phyloP scores from a whole-genome alignment of 30 jellyfish, hydroid and myxozoan species.

The Hydractinia echinata region DNA sequence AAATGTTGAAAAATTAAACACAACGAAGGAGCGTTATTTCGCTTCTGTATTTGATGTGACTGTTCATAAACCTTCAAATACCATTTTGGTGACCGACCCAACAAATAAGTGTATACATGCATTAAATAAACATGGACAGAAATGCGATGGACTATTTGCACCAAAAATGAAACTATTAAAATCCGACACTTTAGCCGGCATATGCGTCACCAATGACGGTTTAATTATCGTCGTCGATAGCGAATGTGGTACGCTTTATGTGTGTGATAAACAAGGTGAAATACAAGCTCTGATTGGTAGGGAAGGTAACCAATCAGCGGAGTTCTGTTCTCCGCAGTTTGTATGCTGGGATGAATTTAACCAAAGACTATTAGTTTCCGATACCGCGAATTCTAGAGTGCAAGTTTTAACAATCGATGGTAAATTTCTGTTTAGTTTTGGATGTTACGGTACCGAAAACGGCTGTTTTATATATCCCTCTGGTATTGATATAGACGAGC shows the following conservation, averaged over 20 bases:
- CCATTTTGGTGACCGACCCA: constrained; percentile 18
- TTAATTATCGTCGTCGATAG: constrained; percentile 15
- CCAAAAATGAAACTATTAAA: neutral
- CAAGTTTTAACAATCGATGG: constrained; percentile 38
- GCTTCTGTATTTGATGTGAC: constrained; percentile 20
- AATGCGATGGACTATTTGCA: neutral
- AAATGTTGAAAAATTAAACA: neutral
- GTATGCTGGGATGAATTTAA: constrained; percentile 19
- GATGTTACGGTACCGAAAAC: constrained; percentile 16
- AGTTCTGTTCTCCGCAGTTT: constrained; percentile 41
- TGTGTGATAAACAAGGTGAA: constrained; percentile 33
- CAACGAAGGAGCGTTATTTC: neutral
- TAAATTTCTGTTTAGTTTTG: constrained; percentile 19
- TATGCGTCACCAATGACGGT: constrained; percentile 33
- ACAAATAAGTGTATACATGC: constrained; percentile 7
- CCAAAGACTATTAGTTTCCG: constrained; percentile 31
- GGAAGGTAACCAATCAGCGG: constrained; percentile 23
- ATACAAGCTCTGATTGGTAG: constrained; percentile 13
- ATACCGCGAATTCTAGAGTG: constrained; percentile 37
- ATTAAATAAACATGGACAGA: neutral
- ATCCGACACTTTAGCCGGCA: constrained; percentile 25
- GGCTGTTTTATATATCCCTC: constrained; percentile 42
- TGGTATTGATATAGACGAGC: constrained; percentile 39
- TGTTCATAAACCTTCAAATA: constrained; percentile 5
- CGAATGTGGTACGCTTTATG: constrained; percentile 5